Conservation (phyloP, 1,140 invertebrate genomes). For the Matsumurasca onukii region DNA sequence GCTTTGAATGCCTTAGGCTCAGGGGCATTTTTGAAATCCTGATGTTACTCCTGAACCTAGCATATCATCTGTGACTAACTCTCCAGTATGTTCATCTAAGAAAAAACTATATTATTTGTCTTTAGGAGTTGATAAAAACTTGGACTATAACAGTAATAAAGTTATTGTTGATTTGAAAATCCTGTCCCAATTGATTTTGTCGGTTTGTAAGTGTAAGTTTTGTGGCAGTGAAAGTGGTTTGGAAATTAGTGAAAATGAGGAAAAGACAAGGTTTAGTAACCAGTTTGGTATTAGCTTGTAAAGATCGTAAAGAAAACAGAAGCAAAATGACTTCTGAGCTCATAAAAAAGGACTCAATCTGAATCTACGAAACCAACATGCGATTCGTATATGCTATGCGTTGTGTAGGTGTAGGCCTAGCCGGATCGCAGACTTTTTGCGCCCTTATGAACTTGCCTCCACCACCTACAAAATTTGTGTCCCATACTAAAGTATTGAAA, state of each 20-base stretch:
- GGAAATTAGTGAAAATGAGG: not conserved
- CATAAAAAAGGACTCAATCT: not conserved
- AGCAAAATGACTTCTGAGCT: not conserved
- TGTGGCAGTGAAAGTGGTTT: not conserved
- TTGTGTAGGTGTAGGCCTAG: not conserved
- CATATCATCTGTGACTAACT: not conserved
- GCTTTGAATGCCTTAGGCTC: too few species aligned
- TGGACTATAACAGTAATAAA: not conserved
- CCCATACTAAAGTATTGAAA: not conserved
- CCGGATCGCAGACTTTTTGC: not conserved
- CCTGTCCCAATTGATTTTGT: not conserved
- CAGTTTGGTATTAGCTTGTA: not conserved
- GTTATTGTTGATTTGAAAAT: not conserved
- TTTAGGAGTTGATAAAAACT: not conserved
- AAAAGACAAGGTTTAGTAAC: slow-evolving; percentile 5
- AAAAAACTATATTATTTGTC: not conserved
- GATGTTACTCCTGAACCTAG: not conserved
- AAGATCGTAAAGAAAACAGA: not conserved
- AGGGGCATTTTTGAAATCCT: too few species aligned
- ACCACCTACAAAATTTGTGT: not conserved
- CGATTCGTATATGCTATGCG: not conserved
- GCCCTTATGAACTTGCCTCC: not conserved
- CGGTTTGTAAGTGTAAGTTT: not conserved
- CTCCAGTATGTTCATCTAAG: slow-evolving; percentile 7
- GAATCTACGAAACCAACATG: not conserved